Conservation (phyloP, 2,888 invertebrate genomes). For the Myathropa florea region DNA sequence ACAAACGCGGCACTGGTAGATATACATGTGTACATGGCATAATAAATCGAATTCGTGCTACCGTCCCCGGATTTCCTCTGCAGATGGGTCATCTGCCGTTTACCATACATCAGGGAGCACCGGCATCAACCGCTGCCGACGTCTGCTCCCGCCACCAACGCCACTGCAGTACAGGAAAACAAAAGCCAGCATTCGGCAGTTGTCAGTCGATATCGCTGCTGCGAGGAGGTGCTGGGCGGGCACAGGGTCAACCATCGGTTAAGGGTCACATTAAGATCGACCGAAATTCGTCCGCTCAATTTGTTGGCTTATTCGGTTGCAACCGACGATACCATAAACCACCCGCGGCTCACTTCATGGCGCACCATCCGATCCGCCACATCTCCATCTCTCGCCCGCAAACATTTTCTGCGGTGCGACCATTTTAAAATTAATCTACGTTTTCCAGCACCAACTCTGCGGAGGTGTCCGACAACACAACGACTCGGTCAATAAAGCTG, state of each 20-base stretch:
- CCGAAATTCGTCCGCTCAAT: constrained; percentile 66
- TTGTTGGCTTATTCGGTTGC: constrained; percentile 61
- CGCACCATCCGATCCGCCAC: constrained; percentile 27
- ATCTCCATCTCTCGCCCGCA: constrained; percentile 59
- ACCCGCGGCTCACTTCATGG: constrained; percentile 22
- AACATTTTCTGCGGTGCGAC: constrained; percentile 51
- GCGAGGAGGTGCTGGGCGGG: not conserved
- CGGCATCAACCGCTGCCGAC: not conserved
- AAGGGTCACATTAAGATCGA: constrained; percentile 58
- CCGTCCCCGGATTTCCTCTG: not conserved
- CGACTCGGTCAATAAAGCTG: too few relatives aligned
- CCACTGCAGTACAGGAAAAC: constrained; percentile 19
- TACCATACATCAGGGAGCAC: not conserved
- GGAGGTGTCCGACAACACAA: too few relatives aligned
- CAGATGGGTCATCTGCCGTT: not conserved
- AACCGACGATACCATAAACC: constrained; percentile 37
- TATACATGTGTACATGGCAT: constrained; percentile 16
- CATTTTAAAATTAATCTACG: constrained; percentile 40
- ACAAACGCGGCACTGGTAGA: not conserved
- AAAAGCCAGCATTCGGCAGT: constrained; percentile 2
- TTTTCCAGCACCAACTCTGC: not conserved
- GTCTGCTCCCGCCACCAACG: not conserved
- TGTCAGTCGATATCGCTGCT: constrained; percentile 12
- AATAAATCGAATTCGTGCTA: constrained; percentile 30
- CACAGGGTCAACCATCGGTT: constrained; percentile 32